Evolutionary conservation across 2,888 invertebrate species (phyloP).

Genomic region (Anarsia innoxiella): DNA sequence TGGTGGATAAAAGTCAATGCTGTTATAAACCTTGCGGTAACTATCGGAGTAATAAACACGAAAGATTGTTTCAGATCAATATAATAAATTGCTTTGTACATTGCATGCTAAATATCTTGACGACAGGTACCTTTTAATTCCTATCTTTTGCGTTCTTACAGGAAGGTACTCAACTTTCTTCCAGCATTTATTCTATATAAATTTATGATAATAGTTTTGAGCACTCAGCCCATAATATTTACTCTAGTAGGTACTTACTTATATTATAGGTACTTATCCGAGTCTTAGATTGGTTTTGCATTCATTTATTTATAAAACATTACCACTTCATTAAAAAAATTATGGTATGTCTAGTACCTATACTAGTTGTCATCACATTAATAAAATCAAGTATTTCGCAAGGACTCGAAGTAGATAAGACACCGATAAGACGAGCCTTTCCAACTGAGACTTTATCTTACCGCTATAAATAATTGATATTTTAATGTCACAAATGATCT

Average conservation of each 20-base stretch:
- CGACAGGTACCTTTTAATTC: too few relatives aligned
- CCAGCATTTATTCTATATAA: too few relatives aligned
- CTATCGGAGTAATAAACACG: conserved; percentile 14
- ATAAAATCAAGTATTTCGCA: conserved; percentile 16
- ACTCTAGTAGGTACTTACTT: too few relatives aligned
- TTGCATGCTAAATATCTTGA: too few relatives aligned
- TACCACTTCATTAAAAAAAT: background rate
- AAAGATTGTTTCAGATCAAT: conserved; percentile 11
- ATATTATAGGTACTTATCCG: too few relatives aligned
- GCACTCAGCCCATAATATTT: too few relatives aligned
- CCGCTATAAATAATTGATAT: conserved; percentile 72
- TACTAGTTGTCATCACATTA: conserved; percentile 1
- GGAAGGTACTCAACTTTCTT: too few relatives aligned
- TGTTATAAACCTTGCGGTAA: conserved; percentile 21
- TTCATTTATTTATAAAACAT: too few relatives aligned
- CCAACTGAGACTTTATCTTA: conserved; percentile 56
- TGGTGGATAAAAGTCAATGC: conserved; percentile 51
- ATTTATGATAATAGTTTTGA: too few relatives aligned
- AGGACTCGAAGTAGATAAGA: conserved; percentile 23
- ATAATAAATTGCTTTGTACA: conserved; percentile 5
- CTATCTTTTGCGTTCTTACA: too few relatives aligned
- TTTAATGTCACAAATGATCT: conserved; percentile 74
- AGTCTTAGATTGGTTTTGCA: too few relatives aligned
- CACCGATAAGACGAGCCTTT: conserved; percentile 39
- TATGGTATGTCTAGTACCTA: background rate